Evolutionary conservation across 2,888 invertebrate genomes (phyloP).

Genomic region (Eupeodes latifasciatus): DNA sequence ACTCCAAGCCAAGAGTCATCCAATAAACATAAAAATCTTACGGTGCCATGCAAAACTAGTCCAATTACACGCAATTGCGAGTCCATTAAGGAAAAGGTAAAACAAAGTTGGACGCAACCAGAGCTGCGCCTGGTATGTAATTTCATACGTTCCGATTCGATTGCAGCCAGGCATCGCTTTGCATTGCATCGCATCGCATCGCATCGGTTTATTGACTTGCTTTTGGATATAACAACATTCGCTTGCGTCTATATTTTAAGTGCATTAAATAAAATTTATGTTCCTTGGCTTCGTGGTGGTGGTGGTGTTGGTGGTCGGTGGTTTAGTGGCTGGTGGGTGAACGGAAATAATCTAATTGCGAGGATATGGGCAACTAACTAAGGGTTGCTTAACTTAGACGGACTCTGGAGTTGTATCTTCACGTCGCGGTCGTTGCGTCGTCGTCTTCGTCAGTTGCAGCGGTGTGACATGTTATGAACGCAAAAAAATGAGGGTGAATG

Average conservation of each 20-base stretch:
- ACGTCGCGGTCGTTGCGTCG: not conserved
- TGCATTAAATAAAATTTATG: slow-evolving; percentile 56
- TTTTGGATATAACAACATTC: slow-evolving; percentile 50
- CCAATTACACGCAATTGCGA: slow-evolving; percentile 74
- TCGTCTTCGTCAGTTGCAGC: no score
- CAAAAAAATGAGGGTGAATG: slow-evolving; percentile 71
- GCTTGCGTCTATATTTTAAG: slow-evolving; percentile 54
- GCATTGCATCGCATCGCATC: not conserved
- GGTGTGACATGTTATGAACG: slow-evolving; percentile 64
- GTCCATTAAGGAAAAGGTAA: slow-evolving; percentile 73
- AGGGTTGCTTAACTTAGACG: slow-evolving; percentile 61
- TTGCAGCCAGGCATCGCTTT: slow-evolving; percentile 21
- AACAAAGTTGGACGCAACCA: slow-evolving; percentile 32
- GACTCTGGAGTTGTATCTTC: slow-evolving; percentile 49
- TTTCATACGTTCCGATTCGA: slow-evolving; percentile 69
- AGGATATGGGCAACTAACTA: slow-evolving; percentile 72
- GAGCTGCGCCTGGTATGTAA: slow-evolving; percentile 63
- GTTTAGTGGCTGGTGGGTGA: slow-evolving; percentile 27
- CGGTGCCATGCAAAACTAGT: slow-evolving; percentile 74
- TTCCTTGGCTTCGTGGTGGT: slow-evolving; percentile 16
- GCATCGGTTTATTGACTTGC: slow-evolving; percentile 70
- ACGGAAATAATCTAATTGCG: slow-evolving; percentile 74
- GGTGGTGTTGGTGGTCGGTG: no score
- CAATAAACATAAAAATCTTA: slow-evolving; percentile 74
- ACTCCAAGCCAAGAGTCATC: slow-evolving; percentile 48